A percentile compares a stretch with the other conserved stretches of the same genome.
These are phyloP conservation scores for Iphiclides podalirius DNA, from an alignment of 2,888 invertebrate species.

Conservation along the genomic window DNA sequence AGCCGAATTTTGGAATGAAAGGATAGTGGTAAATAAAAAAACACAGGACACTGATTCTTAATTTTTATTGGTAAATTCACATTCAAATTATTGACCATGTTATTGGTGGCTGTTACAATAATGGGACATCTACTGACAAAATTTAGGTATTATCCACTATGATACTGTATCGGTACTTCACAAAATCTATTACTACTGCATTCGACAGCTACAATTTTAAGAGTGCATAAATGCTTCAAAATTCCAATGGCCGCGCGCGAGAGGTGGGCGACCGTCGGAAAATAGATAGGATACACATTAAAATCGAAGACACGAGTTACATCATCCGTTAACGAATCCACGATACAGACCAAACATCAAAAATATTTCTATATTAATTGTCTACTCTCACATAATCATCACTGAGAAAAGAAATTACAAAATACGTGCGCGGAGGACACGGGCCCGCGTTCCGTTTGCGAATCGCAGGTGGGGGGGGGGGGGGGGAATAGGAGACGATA, in stretches of 20 bases:
- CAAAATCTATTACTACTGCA: slow-evolving; percentile 71
- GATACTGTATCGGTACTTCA: slow-evolving; percentile 75
- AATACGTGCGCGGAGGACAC: slow-evolving; percentile 50
- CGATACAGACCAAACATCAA: slow-evolving; percentile 76
- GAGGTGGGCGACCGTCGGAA: slow-evolving; percentile 47
- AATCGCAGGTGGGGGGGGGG: slow-evolving; percentile 45
- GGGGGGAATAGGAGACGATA: slow-evolving; percentile 34
- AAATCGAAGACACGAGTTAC: slow-evolving; percentile 61
- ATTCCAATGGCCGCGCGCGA: slow-evolving; percentile 48
- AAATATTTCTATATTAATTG: slow-evolving; percentile 73
- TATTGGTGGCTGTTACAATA: slow-evolving; percentile 70
- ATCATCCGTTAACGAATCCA: slow-evolving; percentile 62
- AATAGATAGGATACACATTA: slow-evolving; percentile 44
- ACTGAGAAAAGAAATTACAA: slow-evolving; percentile 49
- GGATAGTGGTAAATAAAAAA: slow-evolving; percentile 33
- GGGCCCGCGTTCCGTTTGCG: too few relatives aligned
- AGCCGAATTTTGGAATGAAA: neutral
- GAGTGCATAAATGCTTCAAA: slow-evolving; percentile 76
- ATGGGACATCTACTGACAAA: slow-evolving; percentile 72
- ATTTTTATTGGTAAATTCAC: slow-evolving; percentile 79
- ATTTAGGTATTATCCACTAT: slow-evolving; percentile 68
- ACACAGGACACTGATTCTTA: slow-evolving; percentile 53
- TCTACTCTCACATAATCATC: slow-evolving; percentile 66
- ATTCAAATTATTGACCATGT: slow-evolving; percentile 79
- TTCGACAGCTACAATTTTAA: slow-evolving; percentile 65